Evolutionary conservation across 2,888 invertebrate genomes (phyloP).

Genomic region (Synanthedon formicaeformis): DNA sequence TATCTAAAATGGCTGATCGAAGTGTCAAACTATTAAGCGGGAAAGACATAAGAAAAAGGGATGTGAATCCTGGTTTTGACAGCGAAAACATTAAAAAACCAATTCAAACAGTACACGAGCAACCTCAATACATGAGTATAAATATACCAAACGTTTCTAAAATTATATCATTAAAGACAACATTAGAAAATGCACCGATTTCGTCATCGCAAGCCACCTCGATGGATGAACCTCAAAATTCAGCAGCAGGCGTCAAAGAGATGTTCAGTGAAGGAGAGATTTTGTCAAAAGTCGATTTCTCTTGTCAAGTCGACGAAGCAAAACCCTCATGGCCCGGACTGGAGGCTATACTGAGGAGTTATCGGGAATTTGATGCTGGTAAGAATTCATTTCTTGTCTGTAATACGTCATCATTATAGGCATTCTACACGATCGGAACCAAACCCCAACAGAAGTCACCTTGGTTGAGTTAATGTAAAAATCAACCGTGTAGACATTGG

Average conservation of each 20-base stretch:
- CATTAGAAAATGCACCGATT: slow-evolving; percentile 19
- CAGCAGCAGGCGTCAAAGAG: slow-evolving; percentile 35
- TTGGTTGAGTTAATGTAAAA: neutral
- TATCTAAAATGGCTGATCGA: slow-evolving; percentile 60
- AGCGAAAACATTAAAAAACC: slow-evolving; percentile 48
- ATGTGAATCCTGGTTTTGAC: slow-evolving; percentile 52
- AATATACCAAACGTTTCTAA: slow-evolving; percentile 55
- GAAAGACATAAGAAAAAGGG: slow-evolving; percentile 41
- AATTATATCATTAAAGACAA: slow-evolving; percentile 46
- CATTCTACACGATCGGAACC: neutral
- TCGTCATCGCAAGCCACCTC: slow-evolving; percentile 43
- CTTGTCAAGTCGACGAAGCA: slow-evolving; percentile 30
- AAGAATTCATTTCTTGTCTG: slow-evolving; percentile 6
- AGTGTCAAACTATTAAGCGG: slow-evolving; percentile 55
- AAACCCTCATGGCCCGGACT: slow-evolving; percentile 59
- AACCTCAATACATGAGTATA: slow-evolving; percentile 33
- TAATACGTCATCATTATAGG: neutral
- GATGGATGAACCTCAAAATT: slow-evolving; percentile 53
- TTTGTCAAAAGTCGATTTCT: slow-evolving; percentile 20
- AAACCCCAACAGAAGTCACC: neutral
- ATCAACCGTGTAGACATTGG: neutral
- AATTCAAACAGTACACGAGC: slow-evolving; percentile 15
- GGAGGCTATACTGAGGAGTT: slow-evolving; percentile 58
- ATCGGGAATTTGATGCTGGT: slow-evolving; percentile 68
- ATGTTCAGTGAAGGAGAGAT: slow-evolving; percentile 14